Evolutionary conservation across 2,888 invertebrate species (phyloP), one percentile per base, ranked within the genome.

Genomic region (Portevinia maculata): DNA sequence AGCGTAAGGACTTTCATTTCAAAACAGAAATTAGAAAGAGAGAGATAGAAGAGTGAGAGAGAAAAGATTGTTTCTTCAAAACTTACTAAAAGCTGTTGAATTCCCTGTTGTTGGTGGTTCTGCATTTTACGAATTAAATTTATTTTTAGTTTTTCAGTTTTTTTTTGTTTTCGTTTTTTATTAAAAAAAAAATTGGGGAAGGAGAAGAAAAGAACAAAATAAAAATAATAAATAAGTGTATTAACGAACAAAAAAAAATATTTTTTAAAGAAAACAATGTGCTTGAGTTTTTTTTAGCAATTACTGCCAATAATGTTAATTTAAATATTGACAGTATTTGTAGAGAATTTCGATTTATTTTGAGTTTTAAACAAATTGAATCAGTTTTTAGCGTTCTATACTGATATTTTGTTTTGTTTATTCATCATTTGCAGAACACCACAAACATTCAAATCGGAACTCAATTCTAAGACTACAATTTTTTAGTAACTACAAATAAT

Each of bases 81-180:
- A 95, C 96, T 95, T 94, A 97, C 97, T 94, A 97, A 94, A 92
- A 97, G 94, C 92, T 96, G 96, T 92, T 96, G 96, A 88, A 97
- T 94, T 91, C 96, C 96, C 92, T 96, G 96, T 92, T 96, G 96
- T 92, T 96, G 96, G 92, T 96, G 96, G 94, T 96, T 96, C 96
- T 96, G 94, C 90, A 93, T 92, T 91, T 83, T 76, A 76, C 83
- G 83, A 83, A 83, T 83, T 73, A 83, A 73, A 83, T 83, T 83
- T 76, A 85, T 76, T 84, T 81, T 76, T 24, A 24, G 24, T 21
- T 71, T 70, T 78, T 74, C 44, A 37, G 57, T 79, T 75, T 60
- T 52, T 67, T 74, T 70, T 75, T 70, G 37, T 59, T 69, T 52
- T 60, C 50, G 34, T 55, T 53, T 53, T 59, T 48, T 69, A 60